Base-by-base conservation (phyloP, 2,888 invertebrate genomes). In the Platypus cylindrus region DNA sequence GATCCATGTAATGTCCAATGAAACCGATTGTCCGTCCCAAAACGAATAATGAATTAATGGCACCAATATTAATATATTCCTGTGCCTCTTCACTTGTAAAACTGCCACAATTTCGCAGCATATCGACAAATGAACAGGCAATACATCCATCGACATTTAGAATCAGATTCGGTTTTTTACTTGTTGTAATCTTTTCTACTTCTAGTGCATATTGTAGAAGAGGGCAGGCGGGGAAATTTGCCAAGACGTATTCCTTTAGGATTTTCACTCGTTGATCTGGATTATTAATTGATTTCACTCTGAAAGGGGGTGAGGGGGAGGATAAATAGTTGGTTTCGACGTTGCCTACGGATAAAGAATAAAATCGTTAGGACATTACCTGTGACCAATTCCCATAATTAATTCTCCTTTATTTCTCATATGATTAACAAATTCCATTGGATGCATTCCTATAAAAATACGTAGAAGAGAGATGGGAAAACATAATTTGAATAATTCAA, bases 131-230 rank as follows among this genome's bases (percentile, higher is more conserved):
- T 11, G 91, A 80, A 25, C 91, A 90, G 0, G 94, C 98, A 50
- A 99, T 95, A 45, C 95, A 85, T 36, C 98, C 98, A 65, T 98
- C 98, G 13, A 99, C 98, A 64, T 98, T 99, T 41, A 98, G 73
- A 59, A 99, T 99, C 37, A 98, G 73, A 68, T 99, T 98, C n/a
- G 98, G 98, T 66, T 98, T 98, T 74, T 98, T 98, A 51, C 93
- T 83, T 2, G 94, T 99, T 13, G 98, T 99, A 55, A 98, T 91
- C 57, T 95, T 94, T 56, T 98, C 98, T 20, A 98, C 97, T 66
- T 95, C 93, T 8, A 95, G 67, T 1, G 98, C 98, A 63, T 94
- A 98, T 43, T 84, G 74, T 8, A 97, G 73, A n/a, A 98, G 71
- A 0, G 97, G 97, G 48, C 86, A 89, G 3, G 83, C 74, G 2